These are phyloP conservation scores for Archips xylosteana DNA, from an alignment of 2,888 invertebrate species.

Conservation along the genomic window DNA sequence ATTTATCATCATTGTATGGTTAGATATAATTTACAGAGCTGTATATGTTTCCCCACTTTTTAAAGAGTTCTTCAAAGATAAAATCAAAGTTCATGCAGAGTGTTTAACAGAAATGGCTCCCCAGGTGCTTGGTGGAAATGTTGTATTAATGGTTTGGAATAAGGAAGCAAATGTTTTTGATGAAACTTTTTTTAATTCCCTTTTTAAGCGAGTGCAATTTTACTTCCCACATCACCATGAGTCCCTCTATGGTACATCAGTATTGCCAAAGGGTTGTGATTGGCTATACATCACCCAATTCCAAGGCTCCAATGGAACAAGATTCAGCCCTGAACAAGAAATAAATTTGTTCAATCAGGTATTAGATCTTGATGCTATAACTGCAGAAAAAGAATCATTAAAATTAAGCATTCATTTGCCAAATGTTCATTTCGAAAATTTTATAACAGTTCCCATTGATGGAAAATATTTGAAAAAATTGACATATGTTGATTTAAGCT, in stretches of 20 bases:
- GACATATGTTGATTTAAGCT: slow-evolving; percentile 67
- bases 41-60: slow-evolving; percentile 60
- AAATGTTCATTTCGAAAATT: slow-evolving; percentile 47
- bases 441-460: slow-evolving; percentile 55
- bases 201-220: slow-evolving; percentile 55
- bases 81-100: slow-evolving; percentile 53
- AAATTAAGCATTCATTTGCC: slow-evolving; percentile 60
- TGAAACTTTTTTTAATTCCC: slow-evolving; percentile 60
- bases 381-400: slow-evolving; percentile 55
- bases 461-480: slow-evolving; percentile 66
- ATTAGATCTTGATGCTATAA: slow-evolving; percentile 65
- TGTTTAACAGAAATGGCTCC: slow-evolving; percentile 46
- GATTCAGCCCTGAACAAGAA: slow-evolving; percentile 21
- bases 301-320: slow-evolving; percentile 35
- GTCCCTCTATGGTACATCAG: slow-evolving; percentile 43
- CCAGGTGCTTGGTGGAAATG: slow-evolving; percentile 53
- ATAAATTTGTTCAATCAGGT: slow-evolving; percentile 18
- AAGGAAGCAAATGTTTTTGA: slow-evolving; percentile 62
- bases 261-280: slow-evolving; percentile 51
- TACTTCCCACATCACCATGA: slow-evolving; percentile 58
- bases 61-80: slow-evolving; percentile 57
- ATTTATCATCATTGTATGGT: slow-evolving; percentile 55
- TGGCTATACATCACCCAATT: slow-evolving; percentile 56
- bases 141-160: slow-evolving; percentile 65
- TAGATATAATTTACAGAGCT: slow-evolving; percentile 45